A percentile compares a stretch with the other conserved stretches of the same genome.
Evolutionary conservation across 2,888 invertebrate species (phyloP).

Genomic region (Drosophila glabriapex): DNA sequence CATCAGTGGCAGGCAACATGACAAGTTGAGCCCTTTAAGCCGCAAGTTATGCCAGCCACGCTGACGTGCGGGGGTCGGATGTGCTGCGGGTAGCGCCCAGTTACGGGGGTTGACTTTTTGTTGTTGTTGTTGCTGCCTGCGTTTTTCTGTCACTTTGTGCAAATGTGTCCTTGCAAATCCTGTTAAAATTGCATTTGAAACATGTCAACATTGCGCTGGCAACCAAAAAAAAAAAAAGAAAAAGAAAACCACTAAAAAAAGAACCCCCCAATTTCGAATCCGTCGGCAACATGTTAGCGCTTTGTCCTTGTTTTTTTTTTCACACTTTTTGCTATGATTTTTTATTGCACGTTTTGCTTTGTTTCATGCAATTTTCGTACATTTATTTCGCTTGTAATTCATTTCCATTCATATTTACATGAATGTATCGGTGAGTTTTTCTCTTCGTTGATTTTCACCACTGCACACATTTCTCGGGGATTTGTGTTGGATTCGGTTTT

Average conservation of each 20-base stretch:
- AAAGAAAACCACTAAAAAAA: conserved; percentile 11
- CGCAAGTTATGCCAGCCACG: conserved; percentile 81
- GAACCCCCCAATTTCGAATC: conserved; percentile 6
- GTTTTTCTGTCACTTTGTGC: conserved; percentile 80
- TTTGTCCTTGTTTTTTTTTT: conserved; percentile 26
- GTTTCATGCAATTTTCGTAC: conserved; percentile 73
- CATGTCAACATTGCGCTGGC: conserved; percentile 74
- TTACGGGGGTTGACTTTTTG: conserved; percentile 65
- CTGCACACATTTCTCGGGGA: conserved; percentile 70
- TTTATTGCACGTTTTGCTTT: conserved; percentile 61
- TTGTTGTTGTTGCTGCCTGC: conserved; percentile 54
- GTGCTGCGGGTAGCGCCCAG: conserved; percentile 17
- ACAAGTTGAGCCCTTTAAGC: conserved; percentile 84
- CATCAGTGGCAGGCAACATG: conserved; percentile 77
- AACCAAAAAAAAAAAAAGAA: conserved; percentile 53
- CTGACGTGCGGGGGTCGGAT: conserved; percentile 16
- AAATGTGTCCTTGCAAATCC: conserved; percentile 81
- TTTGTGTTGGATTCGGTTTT: conserved; percentile 60
- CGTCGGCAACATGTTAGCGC: conserved; percentile 40
- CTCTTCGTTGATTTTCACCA: conserved; percentile 42
- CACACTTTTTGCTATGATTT: conserved; percentile 48
- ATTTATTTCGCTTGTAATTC: conserved; percentile 79
- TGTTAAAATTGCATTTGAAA: conserved; percentile 81
- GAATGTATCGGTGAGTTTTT: conserved; percentile 58
- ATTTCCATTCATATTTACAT: conserved; percentile 79